phyloP scores from a whole-genome alignment of 1,140 invertebrate species.

The Drosophila melanica region DNA sequence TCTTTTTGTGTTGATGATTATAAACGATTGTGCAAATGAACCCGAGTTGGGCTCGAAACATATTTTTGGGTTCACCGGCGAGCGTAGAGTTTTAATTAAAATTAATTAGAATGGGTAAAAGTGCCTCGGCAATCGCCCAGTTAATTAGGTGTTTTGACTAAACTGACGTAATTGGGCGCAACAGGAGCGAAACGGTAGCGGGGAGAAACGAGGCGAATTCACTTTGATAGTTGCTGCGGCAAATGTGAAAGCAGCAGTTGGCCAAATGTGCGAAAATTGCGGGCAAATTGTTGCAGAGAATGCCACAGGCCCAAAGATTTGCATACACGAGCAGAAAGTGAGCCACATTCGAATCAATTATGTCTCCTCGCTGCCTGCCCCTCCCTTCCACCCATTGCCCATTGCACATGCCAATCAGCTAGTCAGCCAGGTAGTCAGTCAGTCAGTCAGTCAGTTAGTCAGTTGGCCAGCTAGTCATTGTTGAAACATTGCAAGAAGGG shows the following conservation, averaged over 20 bases:
- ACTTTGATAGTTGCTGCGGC: constrained; percentile 33
- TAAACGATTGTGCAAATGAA: constrained; percentile 36
- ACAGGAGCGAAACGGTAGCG: not conserved
- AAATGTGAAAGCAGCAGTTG: constrained; percentile 77
- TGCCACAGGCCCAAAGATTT: constrained; percentile 50
- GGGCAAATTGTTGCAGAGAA: constrained; percentile 54
- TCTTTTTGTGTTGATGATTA: constrained; percentile 27
- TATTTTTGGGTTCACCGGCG: constrained; percentile 21
- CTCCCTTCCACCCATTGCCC: not conserved
- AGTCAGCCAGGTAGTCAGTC: constrained; percentile 40
- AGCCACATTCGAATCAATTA: constrained; percentile 47
- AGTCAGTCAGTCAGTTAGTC: constrained; percentile 36
- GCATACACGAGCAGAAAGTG: constrained; percentile 53
- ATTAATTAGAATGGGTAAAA: constrained; percentile 63
- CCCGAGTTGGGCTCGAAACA: not conserved
- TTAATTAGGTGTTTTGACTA: constrained; percentile 61
- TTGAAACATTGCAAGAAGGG: too few species aligned
- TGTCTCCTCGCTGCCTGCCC: not conserved
- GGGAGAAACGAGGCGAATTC: not conserved
- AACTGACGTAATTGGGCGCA: constrained; percentile 62
- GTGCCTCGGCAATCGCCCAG: constrained; percentile 57
- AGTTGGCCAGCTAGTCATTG: constrained; percentile 8
- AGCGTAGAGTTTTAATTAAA: constrained; percentile 60
- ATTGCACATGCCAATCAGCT: not conserved
- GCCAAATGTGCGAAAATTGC: constrained; percentile 78